A percentile compares a stretch with the other conserved stretches of the same genome.
Evolutionary conservation across 1,140 invertebrate genomes (phyloP).

Genomic region (Leucophenga varia): DNA sequence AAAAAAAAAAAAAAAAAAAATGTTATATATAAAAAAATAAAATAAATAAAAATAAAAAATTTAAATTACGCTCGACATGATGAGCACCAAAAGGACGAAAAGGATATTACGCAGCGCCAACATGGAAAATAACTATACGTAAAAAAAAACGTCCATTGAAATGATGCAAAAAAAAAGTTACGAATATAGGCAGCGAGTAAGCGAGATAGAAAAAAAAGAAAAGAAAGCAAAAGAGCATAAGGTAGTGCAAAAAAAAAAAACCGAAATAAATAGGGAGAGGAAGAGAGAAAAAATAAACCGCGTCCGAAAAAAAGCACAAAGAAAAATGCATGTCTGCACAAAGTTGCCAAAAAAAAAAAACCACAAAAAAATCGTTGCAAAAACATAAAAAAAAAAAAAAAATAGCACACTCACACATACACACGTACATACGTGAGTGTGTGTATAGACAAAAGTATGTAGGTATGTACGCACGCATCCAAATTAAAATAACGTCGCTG

Average conservation of each 20-base stretch:
- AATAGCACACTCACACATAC: conserved; percentile 8
- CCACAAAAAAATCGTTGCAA: conserved; percentile 16
- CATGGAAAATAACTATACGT: conserved; percentile 10
- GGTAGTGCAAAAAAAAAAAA: conserved; percentile 1
- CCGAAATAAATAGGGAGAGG: conserved; percentile 10
- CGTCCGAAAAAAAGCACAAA: conserved; percentile 9
- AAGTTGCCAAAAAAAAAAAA: conserved; percentile 10
- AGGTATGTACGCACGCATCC: conserved; percentile 8
- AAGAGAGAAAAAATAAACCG: too few relatives aligned
- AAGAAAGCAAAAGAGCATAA: background rate
- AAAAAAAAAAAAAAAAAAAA: too few relatives aligned
- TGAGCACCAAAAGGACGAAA: conserved; percentile 24
- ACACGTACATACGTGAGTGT: background rate
- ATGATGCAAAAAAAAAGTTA: conserved; percentile 50
- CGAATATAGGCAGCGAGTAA: too few relatives aligned
- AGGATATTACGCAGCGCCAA: conserved; percentile 1
- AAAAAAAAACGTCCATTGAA: conserved; percentile 46
- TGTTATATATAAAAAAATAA: conserved; percentile 24
- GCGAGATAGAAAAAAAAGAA: conserved; percentile 24
- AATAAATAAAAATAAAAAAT: conserved; percentile 26
- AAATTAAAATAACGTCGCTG: conserved; percentile 14
- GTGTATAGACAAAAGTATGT: background rate
- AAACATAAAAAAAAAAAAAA: conserved; percentile 17
- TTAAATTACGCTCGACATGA: conserved; percentile 52
- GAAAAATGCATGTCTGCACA: too few relatives aligned